Evolutionary conservation across 2,797 vertebrate species (phyloP), one percentile per base, ranked within the genome.

Genomic region (Liparis tanakae): DNA sequence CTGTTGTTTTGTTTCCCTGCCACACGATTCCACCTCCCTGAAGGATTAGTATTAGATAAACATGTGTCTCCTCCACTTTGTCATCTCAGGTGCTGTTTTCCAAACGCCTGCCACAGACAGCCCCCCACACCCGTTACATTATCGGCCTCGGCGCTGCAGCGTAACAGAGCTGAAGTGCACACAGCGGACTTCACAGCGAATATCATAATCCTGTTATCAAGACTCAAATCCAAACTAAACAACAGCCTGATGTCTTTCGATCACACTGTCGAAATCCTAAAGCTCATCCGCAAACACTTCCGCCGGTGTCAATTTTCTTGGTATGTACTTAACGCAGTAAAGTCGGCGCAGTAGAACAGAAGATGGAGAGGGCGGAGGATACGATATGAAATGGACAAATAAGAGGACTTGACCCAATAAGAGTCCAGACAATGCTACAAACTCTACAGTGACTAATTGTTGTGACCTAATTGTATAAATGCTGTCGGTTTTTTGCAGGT

Each of bases 281-380:
- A 30, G 56, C 70, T 66, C 58, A 50, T 71, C 43, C 44, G 18
- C 68, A 80, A 73, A 80, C 77, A 72, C 53, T 44, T 72, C 70
- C 36, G 39, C 57, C 34, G 3, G 13, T 46, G 67, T 68, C 61
- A 51, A 22, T 76, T 76, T 83, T 46, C 76, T 68, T 70, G 60
- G 41, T 56, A 7, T 74, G 74, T 37, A 67, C 74, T 50, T 70
- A 55, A 65, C 17, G 48, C 36, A 67, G 48, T 54, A 43, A 62
- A 22, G 20, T 54, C 65, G 34, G 22, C 25, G 30, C 62, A 36
- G 57, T 8, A 17, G 14, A 46, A 17, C 4, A 55, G 30, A 51
- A 1, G 20, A 60, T 22, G 60, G 25, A 56, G 67, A 63, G 41
- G 66, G 5, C n/a, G 44, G 76, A 37, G 44, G 64, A 48, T 61